Evolutionary conservation across 2,797 vertebrate genomes (phyloP).

Genomic region (Gila robusta): DNA sequence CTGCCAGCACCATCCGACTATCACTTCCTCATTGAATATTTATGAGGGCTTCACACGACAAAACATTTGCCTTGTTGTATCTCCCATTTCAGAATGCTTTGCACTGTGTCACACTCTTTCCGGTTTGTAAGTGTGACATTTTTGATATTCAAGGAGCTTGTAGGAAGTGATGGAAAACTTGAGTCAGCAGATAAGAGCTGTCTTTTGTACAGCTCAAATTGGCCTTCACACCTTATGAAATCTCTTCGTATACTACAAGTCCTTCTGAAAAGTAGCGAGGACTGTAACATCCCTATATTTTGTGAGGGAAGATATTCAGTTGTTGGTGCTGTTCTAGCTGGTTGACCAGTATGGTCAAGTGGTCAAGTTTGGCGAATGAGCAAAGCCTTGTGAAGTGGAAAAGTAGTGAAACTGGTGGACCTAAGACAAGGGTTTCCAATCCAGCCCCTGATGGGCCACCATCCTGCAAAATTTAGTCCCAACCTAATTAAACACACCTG

Average conservation of each 20-base stretch:
- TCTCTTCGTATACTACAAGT: constrained; percentile 41
- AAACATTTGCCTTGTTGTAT: constrained; percentile 52
- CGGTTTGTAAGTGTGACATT: constrained; percentile 39
- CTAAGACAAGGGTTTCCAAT: neutral
- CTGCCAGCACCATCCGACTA: constrained; percentile 76
- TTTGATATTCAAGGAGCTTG: constrained; percentile 39
- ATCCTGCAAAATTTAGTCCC: too few relatives aligned
- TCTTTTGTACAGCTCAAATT: constrained; percentile 69
- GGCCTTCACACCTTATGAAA: constrained; percentile 78
- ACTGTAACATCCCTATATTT: neutral
- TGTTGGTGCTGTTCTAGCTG: neutral
- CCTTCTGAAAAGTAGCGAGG: constrained; percentile 17
- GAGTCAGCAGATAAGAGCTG: constrained; percentile 60
- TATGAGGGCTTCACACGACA: constrained; percentile 71
- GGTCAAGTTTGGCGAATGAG: neutral
- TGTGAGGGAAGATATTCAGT: neutral
- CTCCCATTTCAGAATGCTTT: constrained; percentile 47
- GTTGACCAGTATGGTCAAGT: neutral
- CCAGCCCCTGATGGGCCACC: too few relatives aligned
- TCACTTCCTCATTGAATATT: constrained; percentile 78
- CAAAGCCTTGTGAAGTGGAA: neutral
- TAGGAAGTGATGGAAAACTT: constrained; percentile 53
- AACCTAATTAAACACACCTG: neutral
- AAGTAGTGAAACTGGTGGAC: neutral
- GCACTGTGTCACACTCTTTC: constrained; percentile 5